These are phyloP conservation scores for Thalassaphorura encarpata DNA, from an alignment of 1,140 invertebrate genomes.

Conservation along the genomic window DNA sequence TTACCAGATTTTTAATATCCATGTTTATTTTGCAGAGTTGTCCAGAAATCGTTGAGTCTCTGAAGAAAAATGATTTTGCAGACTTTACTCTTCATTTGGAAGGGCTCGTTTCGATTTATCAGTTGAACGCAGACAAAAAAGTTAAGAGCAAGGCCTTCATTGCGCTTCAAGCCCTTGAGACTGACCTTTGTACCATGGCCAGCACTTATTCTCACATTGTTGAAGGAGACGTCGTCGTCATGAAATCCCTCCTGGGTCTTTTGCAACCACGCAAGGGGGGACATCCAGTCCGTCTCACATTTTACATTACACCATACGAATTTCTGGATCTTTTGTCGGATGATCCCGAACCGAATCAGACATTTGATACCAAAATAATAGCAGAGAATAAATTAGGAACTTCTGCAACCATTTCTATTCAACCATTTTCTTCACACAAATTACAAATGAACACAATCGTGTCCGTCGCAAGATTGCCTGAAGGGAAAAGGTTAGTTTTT, in stretches of 20 bases:
- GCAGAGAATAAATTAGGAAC: constrained; percentile 63
- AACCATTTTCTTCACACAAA: constrained; percentile 77
- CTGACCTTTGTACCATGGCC: constrained; percentile 73
- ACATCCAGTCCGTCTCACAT: constrained; percentile 85
- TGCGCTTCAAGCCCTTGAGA: constrained; percentile 81
- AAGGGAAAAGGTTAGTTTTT: constrained; percentile 58
- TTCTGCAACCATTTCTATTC: constrained; percentile 78
- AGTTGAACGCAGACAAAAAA: constrained; percentile 88
- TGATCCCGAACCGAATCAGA: constrained; percentile 58
- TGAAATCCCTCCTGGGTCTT: constrained; percentile 77
- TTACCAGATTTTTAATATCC: constrained; percentile 13
- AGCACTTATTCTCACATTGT: constrained; percentile 69
- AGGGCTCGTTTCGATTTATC: constrained; percentile 82
- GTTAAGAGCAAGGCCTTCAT: constrained; percentile 86
- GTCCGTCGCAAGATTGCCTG: constrained; percentile 56
- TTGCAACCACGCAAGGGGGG: constrained; percentile 47
- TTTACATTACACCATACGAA: constrained; percentile 92
- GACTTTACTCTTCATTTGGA: constrained; percentile 86
- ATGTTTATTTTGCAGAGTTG: constrained; percentile 54
- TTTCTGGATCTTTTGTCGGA: constrained; percentile 64
- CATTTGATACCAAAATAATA: constrained; percentile 61
- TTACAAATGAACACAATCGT: constrained; percentile 60
- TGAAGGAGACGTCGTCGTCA: constrained; percentile 75
- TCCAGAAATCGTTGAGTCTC: constrained; percentile 70
- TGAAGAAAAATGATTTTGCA: constrained; percentile 72